phyloP scores from a whole-genome alignment of 2,797 vertebrate species.

The Naso thynnoides region DNA sequence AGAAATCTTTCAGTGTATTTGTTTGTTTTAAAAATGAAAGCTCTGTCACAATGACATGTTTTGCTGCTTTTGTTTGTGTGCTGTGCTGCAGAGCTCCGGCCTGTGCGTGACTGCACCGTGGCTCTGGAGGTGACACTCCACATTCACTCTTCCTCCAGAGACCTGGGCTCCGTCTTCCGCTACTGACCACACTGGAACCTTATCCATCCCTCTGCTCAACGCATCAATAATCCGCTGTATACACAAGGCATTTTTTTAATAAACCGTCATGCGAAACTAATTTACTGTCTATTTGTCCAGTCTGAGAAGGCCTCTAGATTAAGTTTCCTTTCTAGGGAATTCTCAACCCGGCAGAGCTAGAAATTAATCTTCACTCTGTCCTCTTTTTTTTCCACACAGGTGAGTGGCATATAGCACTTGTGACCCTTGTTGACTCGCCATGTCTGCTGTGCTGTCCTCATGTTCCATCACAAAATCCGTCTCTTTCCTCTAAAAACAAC shows the following conservation, averaged over 20 bases:
- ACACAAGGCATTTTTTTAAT: slow-evolving; percentile 82
- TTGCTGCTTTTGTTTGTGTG: slow-evolving; percentile 20
- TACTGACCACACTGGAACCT: slow-evolving; percentile 67
- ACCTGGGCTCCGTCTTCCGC: slow-evolving; percentile 54
- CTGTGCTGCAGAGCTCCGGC: slow-evolving; percentile 6
- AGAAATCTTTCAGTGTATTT: slow-evolving; percentile 39
- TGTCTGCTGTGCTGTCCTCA: slow-evolving; percentile 46
- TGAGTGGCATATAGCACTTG: slow-evolving; percentile 62
- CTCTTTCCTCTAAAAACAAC: slow-evolving; percentile 58
- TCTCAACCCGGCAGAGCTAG: slow-evolving; percentile 74
- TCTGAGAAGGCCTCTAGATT: slow-evolving; percentile 78
- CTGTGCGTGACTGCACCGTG: slow-evolving; percentile 52
- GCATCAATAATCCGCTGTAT: slow-evolving; percentile 81
- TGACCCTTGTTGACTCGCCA: slow-evolving; percentile 41
- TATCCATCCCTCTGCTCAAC: slow-evolving; percentile 74
- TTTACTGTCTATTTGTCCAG: slow-evolving; percentile 87
- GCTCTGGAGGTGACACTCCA: slow-evolving; percentile 59
- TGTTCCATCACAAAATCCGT: slow-evolving; percentile 47
- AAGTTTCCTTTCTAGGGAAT: slow-evolving; percentile 84
- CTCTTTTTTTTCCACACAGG: slow-evolving; percentile 53
- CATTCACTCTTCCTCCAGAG: slow-evolving; percentile 52
- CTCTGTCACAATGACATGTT: slow-evolving; percentile 21
- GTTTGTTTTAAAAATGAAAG: slow-evolving; percentile 42
- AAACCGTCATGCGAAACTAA: slow-evolving; percentile 85
- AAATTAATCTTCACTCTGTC: slow-evolving; percentile 70